Evolutionary conservation across 2,888 invertebrate genomes (phyloP).

Genomic region (Dicyrtoma fusca): DNA sequence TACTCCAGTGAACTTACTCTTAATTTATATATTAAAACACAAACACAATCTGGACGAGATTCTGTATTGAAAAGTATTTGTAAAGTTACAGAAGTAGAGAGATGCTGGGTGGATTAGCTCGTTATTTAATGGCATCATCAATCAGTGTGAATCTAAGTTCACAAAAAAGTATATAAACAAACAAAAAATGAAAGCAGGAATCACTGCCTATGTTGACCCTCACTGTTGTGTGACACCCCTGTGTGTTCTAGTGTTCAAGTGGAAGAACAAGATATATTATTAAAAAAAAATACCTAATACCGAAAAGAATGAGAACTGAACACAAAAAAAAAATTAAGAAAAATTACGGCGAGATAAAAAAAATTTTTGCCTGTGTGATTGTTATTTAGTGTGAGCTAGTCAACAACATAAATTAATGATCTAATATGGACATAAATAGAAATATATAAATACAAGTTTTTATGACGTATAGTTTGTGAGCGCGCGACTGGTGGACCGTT

Average conservation of each 20-base stretch:
- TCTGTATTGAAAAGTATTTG: neutral
- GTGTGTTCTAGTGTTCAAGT: conserved; percentile 34
- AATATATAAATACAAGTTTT: conserved; percentile 23
- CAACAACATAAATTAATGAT: conserved; percentile 17
- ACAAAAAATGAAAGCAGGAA: conserved; percentile 25
- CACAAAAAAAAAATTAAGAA: neutral
- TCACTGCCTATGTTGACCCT: conserved; percentile 38
- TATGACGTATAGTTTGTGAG: conserved; percentile 13
- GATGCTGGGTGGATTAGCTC: neutral
- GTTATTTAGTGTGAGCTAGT: conserved; percentile 36
- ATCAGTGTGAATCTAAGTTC: too few species aligned
- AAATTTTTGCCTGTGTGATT: conserved; percentile 29
- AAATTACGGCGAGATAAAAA: conserved; percentile 15
- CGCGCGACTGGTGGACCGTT: conserved; percentile 8
- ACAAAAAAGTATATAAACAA: neutral
- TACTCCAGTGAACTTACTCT: too few species aligned
- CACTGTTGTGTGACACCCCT: conserved; percentile 27
- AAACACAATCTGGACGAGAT: conserved; percentile 16
- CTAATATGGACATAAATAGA: neutral
- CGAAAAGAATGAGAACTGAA: conserved; percentile 3
- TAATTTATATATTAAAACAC: conserved; percentile 1
- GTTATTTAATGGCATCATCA: neutral
- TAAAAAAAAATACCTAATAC: too few species aligned
- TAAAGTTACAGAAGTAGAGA: neutral
- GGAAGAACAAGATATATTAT: neutral